Conservation (phyloP, 2,888 invertebrate species). For the Melanchra persicariae region DNA sequence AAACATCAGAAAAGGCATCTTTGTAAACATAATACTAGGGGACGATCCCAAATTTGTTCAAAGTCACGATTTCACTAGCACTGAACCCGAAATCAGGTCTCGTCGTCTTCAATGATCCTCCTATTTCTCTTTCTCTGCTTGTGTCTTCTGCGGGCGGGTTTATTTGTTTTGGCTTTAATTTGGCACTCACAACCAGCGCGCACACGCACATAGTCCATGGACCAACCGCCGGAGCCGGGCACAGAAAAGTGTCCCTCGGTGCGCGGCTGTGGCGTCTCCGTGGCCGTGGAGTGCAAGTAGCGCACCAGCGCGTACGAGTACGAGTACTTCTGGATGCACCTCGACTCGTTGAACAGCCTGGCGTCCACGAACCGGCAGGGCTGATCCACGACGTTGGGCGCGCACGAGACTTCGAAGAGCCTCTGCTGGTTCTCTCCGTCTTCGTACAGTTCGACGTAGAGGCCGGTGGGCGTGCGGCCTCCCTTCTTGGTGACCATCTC, state of each 20-base stretch:
- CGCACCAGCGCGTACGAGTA: conserved; percentile 96
- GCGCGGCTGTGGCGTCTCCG: conserved; percentile 83
- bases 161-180: conserved; percentile 92
- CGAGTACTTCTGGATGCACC: conserved; percentile 95
- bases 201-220: conserved; percentile 95
- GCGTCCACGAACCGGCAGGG: conserved; percentile 94
- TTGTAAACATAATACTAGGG: conserved; percentile 77
- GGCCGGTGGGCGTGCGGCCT: conserved; percentile 93
- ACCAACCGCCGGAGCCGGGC: conserved; percentile 92
- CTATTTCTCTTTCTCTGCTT: conserved; percentile 82
- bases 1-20: conserved; percentile 66
- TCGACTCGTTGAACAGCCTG: conserved; percentile 93
- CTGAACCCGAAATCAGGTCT: conserved; percentile 80
- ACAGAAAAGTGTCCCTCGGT: conserved; percentile 86
- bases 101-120: conserved; percentile 80
- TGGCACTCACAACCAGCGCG: conserved; percentile 96
- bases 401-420: conserved; percentile 95
- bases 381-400: conserved; percentile 92
- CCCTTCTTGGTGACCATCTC: conserved; percentile 95
- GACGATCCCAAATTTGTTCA: conserved; percentile 79
- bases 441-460: conserved; percentile 94
- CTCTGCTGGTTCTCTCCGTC: conserved; percentile 93
- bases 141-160: conserved; percentile 83
- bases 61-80: conserved; percentile 80
- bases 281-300: conserved; percentile 85